Evolutionary conservation across 2,888 invertebrate species (phyloP).

Genomic region (Nephrotoma flavescens): DNA sequence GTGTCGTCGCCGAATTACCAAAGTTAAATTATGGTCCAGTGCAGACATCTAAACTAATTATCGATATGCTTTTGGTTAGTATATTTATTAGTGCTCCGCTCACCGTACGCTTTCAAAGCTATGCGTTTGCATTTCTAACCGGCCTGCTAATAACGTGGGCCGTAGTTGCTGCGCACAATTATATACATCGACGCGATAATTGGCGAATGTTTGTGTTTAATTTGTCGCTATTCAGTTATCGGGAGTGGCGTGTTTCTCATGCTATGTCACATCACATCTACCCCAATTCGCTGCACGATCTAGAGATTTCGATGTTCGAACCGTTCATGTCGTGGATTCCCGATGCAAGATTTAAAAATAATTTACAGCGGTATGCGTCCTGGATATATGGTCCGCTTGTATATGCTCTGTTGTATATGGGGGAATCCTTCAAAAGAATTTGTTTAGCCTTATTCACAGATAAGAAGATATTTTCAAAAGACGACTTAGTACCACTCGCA

Average conservation of each 20-base stretch:
- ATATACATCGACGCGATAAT: conserved; percentile 58
- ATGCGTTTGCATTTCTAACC: conserved; percentile 27
- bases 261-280: conserved; percentile 64
- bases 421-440: conserved; percentile 20
- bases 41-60: conserved; percentile 20
- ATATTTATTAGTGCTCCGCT: conserved; percentile 27
- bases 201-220: conserved; percentile 69
- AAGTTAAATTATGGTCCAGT: conserved; percentile 34
- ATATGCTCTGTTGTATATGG: conserved; percentile 21
- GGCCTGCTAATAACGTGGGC: conserved; percentile 44
- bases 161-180: conserved; percentile 55
- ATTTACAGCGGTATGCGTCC: conserved; percentile 36
- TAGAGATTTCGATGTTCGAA: conserved; percentile 52
- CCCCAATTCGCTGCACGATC: conserved; percentile 60
- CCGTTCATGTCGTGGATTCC: conserved; percentile 54
- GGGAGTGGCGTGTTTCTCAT: conserved; percentile 60
- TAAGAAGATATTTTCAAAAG: conserved; percentile 25
- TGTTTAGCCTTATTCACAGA: conserved; percentile 19
- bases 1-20: conserved; percentile 39
- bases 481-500: conserved; percentile 31
- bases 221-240: conserved; percentile 40
- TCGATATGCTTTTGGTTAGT: conserved; percentile 26
- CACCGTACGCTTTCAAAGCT: conserved; percentile 25
- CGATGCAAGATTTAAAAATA: conserved; percentile 34
- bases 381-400: conserved; percentile 35